phyloP scores from a whole-genome alignment of 1,140 invertebrate species.

The Drosophila ercepeae region DNA sequence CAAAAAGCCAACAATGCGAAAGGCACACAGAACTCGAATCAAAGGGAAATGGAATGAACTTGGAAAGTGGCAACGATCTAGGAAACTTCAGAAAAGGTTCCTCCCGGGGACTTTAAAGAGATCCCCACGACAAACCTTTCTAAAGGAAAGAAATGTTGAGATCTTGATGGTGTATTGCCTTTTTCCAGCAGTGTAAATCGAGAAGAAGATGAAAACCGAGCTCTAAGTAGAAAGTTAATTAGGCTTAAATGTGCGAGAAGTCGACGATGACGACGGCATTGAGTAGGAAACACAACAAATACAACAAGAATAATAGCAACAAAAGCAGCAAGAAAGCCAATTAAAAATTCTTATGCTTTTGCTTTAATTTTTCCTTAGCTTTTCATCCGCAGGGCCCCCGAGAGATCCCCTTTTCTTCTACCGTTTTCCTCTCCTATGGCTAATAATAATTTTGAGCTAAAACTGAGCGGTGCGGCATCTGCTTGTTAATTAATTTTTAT shows the following conservation, averaged over 20 bases:
- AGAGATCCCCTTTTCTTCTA: too few relatives aligned
- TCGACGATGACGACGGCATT: conserved; percentile 52
- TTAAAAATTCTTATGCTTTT: conserved; percentile 75
- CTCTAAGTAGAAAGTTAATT: conserved; percentile 81
- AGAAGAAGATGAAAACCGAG: conserved; percentile 50
- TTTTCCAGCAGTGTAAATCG: conserved; percentile 20
- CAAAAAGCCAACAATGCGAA: conserved; percentile 61
- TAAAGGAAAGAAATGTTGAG: too few relatives aligned
- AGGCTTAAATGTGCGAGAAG: conserved; percentile 75
- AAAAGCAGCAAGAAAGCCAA: conserved; percentile 58
- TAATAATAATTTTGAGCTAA: conserved; percentile 39
- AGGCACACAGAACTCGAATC: conserved; percentile 41
- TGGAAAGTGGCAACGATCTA: background rate
- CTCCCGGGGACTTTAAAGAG: background rate
- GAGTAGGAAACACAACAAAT: conserved; percentile 45
- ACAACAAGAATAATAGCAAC: conserved; percentile 44
- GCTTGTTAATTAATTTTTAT: conserved; percentile 80
- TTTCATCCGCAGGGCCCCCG: background rate
- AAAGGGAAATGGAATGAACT: conserved; percentile 13
- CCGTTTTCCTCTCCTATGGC: conserved; percentile 2
- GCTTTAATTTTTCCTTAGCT: conserved; percentile 43
- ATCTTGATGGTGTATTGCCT: too few relatives aligned
- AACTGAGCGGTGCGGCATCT: conserved; percentile 30
- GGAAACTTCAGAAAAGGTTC: background rate
- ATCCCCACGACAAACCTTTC: too few relatives aligned